phyloP scores from a whole-genome alignment of 1,140 invertebrate genomes.

The Venturia canescens region DNA sequence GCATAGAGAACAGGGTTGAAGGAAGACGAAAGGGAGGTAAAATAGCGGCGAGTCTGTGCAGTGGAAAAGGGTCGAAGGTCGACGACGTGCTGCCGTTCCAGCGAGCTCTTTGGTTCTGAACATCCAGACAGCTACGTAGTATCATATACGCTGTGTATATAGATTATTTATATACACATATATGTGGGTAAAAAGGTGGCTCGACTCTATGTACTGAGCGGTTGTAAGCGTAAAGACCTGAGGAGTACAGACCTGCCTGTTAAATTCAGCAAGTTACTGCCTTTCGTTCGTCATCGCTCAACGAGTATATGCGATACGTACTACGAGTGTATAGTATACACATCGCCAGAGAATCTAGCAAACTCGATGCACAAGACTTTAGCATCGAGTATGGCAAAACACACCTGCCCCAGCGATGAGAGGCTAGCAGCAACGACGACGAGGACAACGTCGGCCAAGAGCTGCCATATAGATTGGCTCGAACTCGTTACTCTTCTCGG shows the following conservation, averaged over 20 bases:
- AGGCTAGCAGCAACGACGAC: conserved; percentile 11
- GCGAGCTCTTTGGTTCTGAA: conserved; percentile 40
- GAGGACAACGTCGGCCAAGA: conserved; percentile 6
- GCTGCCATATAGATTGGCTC: conserved; percentile 52
- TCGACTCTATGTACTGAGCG: not conserved
- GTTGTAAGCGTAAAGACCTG: not conserved
- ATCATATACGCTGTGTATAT: too few species aligned
- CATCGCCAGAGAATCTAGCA: conserved; percentile 5
- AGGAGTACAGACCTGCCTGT: not conserved
- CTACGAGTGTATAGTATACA: not conserved
- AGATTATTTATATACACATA: too few species aligned
- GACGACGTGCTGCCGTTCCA: conserved; percentile 66
- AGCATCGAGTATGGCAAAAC: conserved; percentile 52
- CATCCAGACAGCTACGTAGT: conserved; percentile 2
- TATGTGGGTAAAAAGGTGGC: not conserved
- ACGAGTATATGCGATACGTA: not conserved
- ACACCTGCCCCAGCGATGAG: conserved; percentile 61
- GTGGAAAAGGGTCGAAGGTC: conserved; percentile 60
- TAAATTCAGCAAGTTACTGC: conserved; percentile 8
- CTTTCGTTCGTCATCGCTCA: not conserved
- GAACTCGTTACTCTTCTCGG: conserved; percentile 64
- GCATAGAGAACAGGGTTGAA: conserved; percentile 10
- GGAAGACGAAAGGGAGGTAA: conserved; percentile 25
- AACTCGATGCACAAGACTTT: conserved; percentile 38
- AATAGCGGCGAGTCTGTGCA: conserved; percentile 59